Evolutionary conservation across 2,113 vertebrate species (phyloP), one percentile per base, ranked within the genome.

Genomic region (Siniperca chuatsi): DNA sequence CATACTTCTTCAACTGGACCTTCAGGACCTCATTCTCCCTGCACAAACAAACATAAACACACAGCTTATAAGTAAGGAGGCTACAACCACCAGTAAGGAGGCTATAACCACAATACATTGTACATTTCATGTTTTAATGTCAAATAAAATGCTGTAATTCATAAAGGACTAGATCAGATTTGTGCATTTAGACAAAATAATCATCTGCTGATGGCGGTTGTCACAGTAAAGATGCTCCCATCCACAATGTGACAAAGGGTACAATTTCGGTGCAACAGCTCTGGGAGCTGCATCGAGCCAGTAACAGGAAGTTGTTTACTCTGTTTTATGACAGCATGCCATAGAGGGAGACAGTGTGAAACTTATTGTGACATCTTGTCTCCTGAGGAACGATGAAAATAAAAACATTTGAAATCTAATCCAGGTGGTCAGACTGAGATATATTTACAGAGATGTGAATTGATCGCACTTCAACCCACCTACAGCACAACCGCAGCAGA

Each of bases 21-120:
- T 99, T 99, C 52, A 99, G 96, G 84, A 99, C 98, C 84, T 99
- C 98, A 54, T 99, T 99, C 95, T 99, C 98, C 92, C 98, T 99
- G 95, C 67, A 93, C 64, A 87, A 44, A 90, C 33, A 92, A 9
- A 87, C 58, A 73, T 52, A 81, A 60, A 91, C 52, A 82, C 72
- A 79, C 23, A 81, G 46, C 64, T 73, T 37, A 75, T 23, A n/a
- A n/a, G 62, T 44, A 58, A 48, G 44, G 29, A 80, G 13, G 46
- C 35, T 33, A 2, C 1, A 8, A 73, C 6, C 1, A 0, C 77
- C n/a, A n/a, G 62, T 44, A 58, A 48, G 44, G 29, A 80, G 13
- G 46, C 35, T 33, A 2, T 1, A 8, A 73, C 6, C 1, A 0
- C 77, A 35, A 25, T 8, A 70, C 20, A 54, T 10, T 37, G 2